Base-by-base conservation (phyloP, 1,140 invertebrate genomes). In the Drosophila nikananu region DNA sequence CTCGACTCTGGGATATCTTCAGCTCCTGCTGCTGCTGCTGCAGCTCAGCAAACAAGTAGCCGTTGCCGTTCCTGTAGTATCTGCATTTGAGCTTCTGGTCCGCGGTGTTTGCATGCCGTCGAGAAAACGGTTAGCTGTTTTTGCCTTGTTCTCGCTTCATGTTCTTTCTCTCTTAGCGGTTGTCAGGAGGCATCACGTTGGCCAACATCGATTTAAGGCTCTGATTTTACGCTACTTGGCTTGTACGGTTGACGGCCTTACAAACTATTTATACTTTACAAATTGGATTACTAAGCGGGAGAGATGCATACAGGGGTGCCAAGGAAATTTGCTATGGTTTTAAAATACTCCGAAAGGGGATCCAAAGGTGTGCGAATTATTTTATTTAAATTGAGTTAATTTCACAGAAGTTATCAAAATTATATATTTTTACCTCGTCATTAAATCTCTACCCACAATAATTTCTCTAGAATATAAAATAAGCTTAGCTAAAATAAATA, bases 121-220 rank as follows among this genome's bases (percentile, higher is more conserved):
- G 54, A 57, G 32, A 63, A 66, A 68, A 71, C 66, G 76, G 80
- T 77, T 83, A 90, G 84, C 84, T 77, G 81, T 74, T 66, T 49
- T 59, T 66, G 74, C 46, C 86, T 81, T 84, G 86, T 89, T 74
- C 72, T 39, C 55, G 44, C 83, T 72, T 30, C 86, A 78, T 84
- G 84, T 89, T 74, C 67, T 39, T 55, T 52, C 83, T 68, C 74
- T 71, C 71, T 67, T 78, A 55, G 62, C 70, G 62, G 70, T 83
- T 80, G 76, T 65, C 59, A 54, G 65, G 39, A 54, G 65, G 39
- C 44, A 39, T 67, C 62, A 76, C 37, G 37, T 13, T 17, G 67
- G 72, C 37, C 23, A 74, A 61, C 62, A 60, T 57, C 23, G 75
- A 77, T 61, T 77, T 51, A 44, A 55, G 64, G 35, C 41, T 61